A percentile compares a stretch with the other conserved stretches of the same genome.
phyloP scores from a whole-genome alignment of 2,797 vertebrate species.

The Melanitta fusca region DNA sequence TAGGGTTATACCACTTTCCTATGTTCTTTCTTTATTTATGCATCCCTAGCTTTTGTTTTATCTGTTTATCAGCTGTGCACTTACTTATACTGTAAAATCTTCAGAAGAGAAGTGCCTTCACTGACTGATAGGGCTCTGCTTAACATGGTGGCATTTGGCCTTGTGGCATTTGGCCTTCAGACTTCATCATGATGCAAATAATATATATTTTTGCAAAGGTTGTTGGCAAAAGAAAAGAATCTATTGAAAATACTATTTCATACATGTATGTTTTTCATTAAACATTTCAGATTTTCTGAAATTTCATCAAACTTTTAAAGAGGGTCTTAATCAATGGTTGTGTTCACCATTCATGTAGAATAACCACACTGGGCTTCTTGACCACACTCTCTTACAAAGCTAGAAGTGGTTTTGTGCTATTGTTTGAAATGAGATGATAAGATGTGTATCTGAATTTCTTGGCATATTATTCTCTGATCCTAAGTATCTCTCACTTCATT shows the following conservation, averaged over 20 bases:
- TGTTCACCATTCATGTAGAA: neutral
- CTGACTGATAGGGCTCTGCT: neutral
- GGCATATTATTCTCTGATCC: neutral
- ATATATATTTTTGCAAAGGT: neutral
- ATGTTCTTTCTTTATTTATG: neutral
- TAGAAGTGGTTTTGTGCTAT: neutral
- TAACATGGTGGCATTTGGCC: neutral
- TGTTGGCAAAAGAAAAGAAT: neutral
- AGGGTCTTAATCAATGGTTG: neutral
- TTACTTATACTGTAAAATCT: neutral
- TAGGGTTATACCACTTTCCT: neutral
- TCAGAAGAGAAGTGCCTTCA: neutral
- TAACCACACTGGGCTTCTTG: neutral
- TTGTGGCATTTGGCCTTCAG: neutral
- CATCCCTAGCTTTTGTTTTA: neutral
- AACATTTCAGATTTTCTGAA: neutral
- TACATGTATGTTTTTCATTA: neutral
- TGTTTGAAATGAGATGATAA: neutral
- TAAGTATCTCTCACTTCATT: neutral
- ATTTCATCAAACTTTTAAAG: neutral
- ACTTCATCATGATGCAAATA: neutral
- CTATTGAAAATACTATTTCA: neutral
- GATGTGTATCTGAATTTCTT: neutral
- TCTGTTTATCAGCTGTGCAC: neutral
- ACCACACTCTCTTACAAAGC: neutral